Evolutionary conservation across 1,140 invertebrate species (phyloP), one percentile per base, ranked within the genome.

Genomic region (Hesperophylax magnus): DNA sequence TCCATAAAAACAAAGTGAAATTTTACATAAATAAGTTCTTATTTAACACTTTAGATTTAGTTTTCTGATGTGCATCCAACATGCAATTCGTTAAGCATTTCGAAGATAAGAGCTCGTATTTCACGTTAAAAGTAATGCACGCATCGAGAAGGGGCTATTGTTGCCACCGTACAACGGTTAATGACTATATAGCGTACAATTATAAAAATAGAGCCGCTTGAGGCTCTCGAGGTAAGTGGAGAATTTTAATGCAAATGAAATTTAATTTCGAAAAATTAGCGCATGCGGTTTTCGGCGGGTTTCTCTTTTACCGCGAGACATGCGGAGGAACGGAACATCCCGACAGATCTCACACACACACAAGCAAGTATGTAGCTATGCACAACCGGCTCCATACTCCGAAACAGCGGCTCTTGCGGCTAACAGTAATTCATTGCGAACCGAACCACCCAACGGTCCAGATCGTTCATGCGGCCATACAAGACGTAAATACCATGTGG

Each of bases 271-370:
- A 65, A 47, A 77, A 65, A 65, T 65, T 52, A 54, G 60, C 76
- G 76, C 61, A 52, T 31, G 76, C 60, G 61, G 76, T 65, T 77
- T 65, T 77, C 39, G 60, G 60, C 60, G 39, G 72, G 34, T 77
- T 77, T 65, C 60, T 65, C 60, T 77, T 77, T 77, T 52, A 77
- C 76, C 76, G 39, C 76, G 18, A 77, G 76, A 52, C 76, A 77
- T 77, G 60, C 65, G 76, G 76, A 77, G 20, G 76, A 77, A 77
- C 76, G 76, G 76, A 47, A 77, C 76, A 63, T 77, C 72, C 72
- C 54, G 18, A 22, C 18, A 67, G 58, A 77, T 53, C 74, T 76
- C 54, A n/a, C 54, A 61, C 54, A 53, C 39, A 67, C 58, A 65
- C 74, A 67, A 20, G 34, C 58, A 3, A 5, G 20, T 27, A 18